phyloP scores from a whole-genome alignment of 2,113 vertebrate genomes.

The Sminthopsis crassicaudata region DNA sequence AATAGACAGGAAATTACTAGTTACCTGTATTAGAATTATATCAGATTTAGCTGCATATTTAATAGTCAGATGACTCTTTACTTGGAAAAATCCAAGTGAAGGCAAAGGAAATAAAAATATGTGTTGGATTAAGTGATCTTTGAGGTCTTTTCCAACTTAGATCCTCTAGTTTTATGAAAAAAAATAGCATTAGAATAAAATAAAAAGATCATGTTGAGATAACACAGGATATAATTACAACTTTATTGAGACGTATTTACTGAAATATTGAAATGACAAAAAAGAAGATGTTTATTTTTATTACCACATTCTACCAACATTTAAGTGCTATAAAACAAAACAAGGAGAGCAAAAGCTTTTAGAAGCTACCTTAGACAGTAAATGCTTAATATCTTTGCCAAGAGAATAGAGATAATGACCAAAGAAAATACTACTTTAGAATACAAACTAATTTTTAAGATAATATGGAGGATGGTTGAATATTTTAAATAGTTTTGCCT shows the following conservation, averaged over 20 bases:
- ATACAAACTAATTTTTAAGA: neutral
- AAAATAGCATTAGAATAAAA: neutral
- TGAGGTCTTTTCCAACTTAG: neutral
- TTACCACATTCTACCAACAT: neutral
- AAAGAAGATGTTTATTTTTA: neutral
- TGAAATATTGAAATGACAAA: neutral
- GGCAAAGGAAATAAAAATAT: neutral
- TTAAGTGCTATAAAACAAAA: neutral
- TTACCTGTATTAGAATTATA: neutral
- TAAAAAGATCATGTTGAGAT: neutral
- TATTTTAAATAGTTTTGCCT: neutral
- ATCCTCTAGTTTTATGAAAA: neutral
- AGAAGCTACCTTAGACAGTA: neutral
- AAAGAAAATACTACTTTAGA: neutral
- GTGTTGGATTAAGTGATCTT: neutral
- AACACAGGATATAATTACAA: neutral
- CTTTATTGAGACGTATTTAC: neutral
- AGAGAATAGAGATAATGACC: neutral
- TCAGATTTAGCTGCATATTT: neutral
- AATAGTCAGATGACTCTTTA: neutral
- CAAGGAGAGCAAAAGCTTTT: neutral
- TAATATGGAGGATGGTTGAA: neutral
- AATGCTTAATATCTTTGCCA: neutral
- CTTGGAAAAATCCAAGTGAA: neutral
- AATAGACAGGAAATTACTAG: neutral